These are phyloP conservation scores for Numida meleagris DNA, from an alignment of 2,113 vertebrate genomes.

Conservation along the genomic window DNA sequence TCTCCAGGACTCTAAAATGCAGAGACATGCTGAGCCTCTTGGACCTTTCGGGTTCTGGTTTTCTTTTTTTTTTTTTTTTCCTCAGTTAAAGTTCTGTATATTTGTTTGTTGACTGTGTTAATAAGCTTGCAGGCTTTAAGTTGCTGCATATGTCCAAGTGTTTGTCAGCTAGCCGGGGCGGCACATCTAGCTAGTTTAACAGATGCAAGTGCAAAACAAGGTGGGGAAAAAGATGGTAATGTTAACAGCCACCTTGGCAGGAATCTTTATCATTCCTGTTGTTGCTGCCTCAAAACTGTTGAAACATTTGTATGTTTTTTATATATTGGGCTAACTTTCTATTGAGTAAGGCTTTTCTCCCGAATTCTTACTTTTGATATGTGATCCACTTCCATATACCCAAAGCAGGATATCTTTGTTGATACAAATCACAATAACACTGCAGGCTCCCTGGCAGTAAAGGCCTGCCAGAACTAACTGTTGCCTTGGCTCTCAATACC, in stretches of 20 bases:
- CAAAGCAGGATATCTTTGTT: conserved; percentile 47
- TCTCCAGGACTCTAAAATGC: conserved; percentile 63
- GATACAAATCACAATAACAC: not conserved
- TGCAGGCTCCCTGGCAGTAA: conserved; percentile 57
- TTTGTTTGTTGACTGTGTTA: conserved; percentile 78
- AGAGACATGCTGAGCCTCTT: conserved; percentile 70
- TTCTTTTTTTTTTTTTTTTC: conserved; percentile 16
- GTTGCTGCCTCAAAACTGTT: conserved; percentile 73
- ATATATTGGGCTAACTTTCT: conserved; percentile 78
- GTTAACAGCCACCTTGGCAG: conserved; percentile 50
- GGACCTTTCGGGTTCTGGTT: conserved; percentile 72
- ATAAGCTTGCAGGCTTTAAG: conserved; percentile 66
- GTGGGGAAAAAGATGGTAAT: conserved; percentile 43
- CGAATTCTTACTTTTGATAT: conserved; percentile 74
- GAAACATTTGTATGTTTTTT: conserved; percentile 79
- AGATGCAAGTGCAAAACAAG: conserved; percentile 66
- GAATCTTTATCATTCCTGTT: conserved; percentile 68
- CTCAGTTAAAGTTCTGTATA: conserved; percentile 76
- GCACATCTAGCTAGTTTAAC: conserved; percentile 6
- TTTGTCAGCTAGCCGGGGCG: conserved; percentile 69
- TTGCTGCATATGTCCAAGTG: conserved; percentile 59
- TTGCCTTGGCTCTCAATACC: conserved; percentile 40
- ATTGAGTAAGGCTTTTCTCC: conserved; percentile 72
- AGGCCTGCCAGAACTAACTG: conserved; percentile 42
- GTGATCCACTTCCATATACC: conserved; percentile 41